Base-by-base conservation (phyloP, 2,113 vertebrate genomes). In the Psophia crepitans region DNA sequence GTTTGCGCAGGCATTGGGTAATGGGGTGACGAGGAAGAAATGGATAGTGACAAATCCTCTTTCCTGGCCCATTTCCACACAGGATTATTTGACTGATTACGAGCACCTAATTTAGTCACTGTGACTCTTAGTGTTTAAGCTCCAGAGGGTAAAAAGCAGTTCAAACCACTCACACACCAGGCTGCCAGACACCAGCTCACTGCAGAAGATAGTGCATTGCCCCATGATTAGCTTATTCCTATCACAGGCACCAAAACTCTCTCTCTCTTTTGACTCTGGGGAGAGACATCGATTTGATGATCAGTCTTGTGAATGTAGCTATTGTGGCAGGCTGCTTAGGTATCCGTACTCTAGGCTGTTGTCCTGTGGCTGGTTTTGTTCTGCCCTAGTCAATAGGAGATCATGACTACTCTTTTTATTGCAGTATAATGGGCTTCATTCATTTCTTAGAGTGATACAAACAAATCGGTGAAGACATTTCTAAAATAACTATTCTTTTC, bases 61-160 rank as follows among this genome's bases (percentile, higher is more conserved):
- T 96, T 96, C 86, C 84, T 97, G 95, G 95, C 75, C 32, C 75
- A 12, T 79, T 94, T 94, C 92, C 94, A 95, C 41, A 27, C 8
- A n/a, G 95, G 92, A 93, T 97, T 96, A 95, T 86, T 93, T 69
- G 39, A n/a, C 82, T 92, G 83, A 96, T 94, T 92, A 65, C 1
- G 4, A 69, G 75, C 1, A 3, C 75, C 95, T 95, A 93, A 95
- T 95, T 95, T 97, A 94, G 94, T 68, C 41, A 61, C 6, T 6
- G 44, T 1, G 5, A 85, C 85, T 88, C 75, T 88, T 69, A 73
- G 57, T 69, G 44, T 83, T 96, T 92, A 92, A 93, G 79, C 92
- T 86, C 44, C 48, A 83, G 70, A 93, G 66, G 30, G 63, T 60
- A 86, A 94, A 83, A 94, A 95, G 57, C 44, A 86, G 61, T 83